Base-by-base conservation (phyloP, 2,113 vertebrate genomes). In the Mastomys coucha region DNA sequence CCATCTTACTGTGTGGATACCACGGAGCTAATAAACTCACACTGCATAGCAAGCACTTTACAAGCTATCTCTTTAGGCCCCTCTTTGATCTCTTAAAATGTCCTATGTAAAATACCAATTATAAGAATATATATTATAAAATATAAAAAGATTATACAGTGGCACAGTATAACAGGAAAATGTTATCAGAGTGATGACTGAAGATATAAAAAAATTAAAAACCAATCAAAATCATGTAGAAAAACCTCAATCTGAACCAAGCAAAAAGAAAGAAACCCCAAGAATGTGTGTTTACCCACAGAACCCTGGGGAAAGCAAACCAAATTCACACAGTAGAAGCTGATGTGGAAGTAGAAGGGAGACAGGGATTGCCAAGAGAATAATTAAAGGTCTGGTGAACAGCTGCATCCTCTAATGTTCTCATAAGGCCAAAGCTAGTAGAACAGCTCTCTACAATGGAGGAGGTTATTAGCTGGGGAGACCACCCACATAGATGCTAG, bases 61-160 rank as follows among this genome's bases (percentile, higher is more conserved):
- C 56, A 39, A 85, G 31, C 81, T 31, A 42, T 65, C n/a, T 65
- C 82, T 65, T 26, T 22, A 65, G n/a, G 20, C 4, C 82, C 26
- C n/a, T 96, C 53, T 92, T 76, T 11, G 31, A 33, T 91, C 1
- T 58, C 60, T 92, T 88, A 69, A 95, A 91, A 92, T 91, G 16
- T 49, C 81, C 60, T 89, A 86, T 93, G 42, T 49, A 91, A 95
- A 89, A 95, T 49, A 80, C 53, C 36, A 93, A 60, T 39, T 67
- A 93, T 86, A 60, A 69, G 58, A 89, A 49, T 24, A 70, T 16
- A 73, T 39, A 28, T 86, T 63, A 70, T 77, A 96, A 93, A 89
- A 93, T 58, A 58, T 76, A 86, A 93, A 78, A 88, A 45, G 22
- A 88, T 56, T 78, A 11, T 39, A 84, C 36, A 92, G 45, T 17